Base-by-base conservation (phyloP, 2,113 vertebrate genomes). In the Notothenia rossii region DNA sequence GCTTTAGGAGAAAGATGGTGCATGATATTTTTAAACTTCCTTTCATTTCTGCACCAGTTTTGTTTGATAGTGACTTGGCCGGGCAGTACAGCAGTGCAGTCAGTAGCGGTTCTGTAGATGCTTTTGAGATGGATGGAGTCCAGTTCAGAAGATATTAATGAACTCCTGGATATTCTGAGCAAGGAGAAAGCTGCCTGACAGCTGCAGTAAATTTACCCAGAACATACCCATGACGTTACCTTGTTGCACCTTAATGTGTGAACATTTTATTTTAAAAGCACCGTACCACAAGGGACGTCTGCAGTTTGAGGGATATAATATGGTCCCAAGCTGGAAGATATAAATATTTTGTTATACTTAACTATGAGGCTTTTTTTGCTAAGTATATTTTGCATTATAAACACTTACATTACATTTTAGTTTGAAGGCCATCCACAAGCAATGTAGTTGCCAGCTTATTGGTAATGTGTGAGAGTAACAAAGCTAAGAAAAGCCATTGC, bases 81-180 rank as follows among this genome's bases (percentile, higher is more conserved):
- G 0, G 48, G 14, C 50, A 48, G 80, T 45, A 25, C 3, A 60
- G 49, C 60, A 51, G 66, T 67, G 62, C 46, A 45, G 49, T 63
- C 75, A 63, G 64, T 40, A 74, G 40, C 56, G 77, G 40, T 51
- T 77, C 22, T 72, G 75, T 72, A 73, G 70, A 76, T 81, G 79
- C 14, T n/a, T 54, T 55, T 78, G 22, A 79, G 62, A 74, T 83
- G 81, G 71, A 68, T 50, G 53, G 60, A 50, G 40, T 77, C 70
- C 82, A 81, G 70, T 66, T 89, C 86, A 88, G 64, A 75, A 72
- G 84, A 86, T 93, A 90, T 88, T 87, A 90, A 87, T 88, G 87
- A 91, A 83, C 67, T 25, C 61, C 61, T 66, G 78, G 85, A 84
- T 92, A 90, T 88, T 92, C 75, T 87, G 64, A 85, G 89, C n/a